Base-by-base conservation (phyloP, 2,113 vertebrate species). In the Oryzias javanicus region DNA sequence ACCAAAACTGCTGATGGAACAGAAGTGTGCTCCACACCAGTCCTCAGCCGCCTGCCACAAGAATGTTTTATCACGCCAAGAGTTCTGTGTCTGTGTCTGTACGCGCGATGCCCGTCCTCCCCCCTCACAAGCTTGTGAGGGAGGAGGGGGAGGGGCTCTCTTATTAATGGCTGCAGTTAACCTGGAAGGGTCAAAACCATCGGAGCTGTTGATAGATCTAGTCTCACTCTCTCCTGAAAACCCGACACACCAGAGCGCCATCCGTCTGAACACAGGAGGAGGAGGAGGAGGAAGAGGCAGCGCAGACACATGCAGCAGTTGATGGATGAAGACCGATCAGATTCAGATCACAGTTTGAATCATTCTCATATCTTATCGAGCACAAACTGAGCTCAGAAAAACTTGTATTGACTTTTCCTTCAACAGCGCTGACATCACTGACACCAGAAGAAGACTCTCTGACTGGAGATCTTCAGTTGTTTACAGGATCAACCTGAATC, bases 121-220 rank as follows among this genome's bases (percentile, higher is more conserved):
- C 81, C 81, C 74, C 65, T 22, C 6, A n/a, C 67, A 73, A 73
- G 63, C 67, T 40, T 63, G 66, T 65, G 63, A 63, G 55, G 83
- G 83, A 76, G 73, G 78, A 55, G 55, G 60, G 70, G 79, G 70
- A 92, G 89, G 85, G 84, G 85, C 92, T 91, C 92, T 94, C 94
- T 70, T 81, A 95, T 95, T 95, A 94, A 98, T 97, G 93, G 90
- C 91, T 92, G 92, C 87, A 88, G 93, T 95, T 94, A 91, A 95
- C 93, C 94, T 93, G 92, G 82, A 91, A 89, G 92, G 95, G 96
- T 98, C 95, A 97, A 97, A 98, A 94, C 93, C 94, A 98, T 98
- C 94, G 91, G 91, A 93, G 89, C 88, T 90, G 91, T 90, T 96
- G 95, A 97, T 94, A 92, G 93, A 97, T 95, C 91, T 94, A 92